A percentile compares a stretch with the other conserved stretches of the same genome.
These are phyloP conservation scores for Apamea monoglypha DNA, from an alignment of 2,888 invertebrate genomes.

Conservation along the genomic window DNA sequence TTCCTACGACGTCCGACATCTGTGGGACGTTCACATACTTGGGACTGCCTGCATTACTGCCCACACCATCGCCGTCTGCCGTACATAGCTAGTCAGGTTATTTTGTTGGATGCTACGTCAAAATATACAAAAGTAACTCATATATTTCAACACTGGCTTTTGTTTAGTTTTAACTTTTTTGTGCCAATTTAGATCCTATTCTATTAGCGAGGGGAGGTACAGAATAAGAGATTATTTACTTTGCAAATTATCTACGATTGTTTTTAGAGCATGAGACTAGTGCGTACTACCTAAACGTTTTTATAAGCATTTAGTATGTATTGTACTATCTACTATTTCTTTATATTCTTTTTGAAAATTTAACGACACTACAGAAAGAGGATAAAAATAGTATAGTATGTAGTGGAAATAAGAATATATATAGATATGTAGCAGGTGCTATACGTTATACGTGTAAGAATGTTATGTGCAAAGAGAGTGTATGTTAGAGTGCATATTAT, in stretches of 20 bases:
- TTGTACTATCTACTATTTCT: constrained; percentile 9
- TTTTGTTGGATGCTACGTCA: constrained; percentile 4
- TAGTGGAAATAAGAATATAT: constrained; percentile 24
- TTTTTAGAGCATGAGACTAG: neutral
- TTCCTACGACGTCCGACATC: constrained; percentile 81
- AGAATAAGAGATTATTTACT: neutral
- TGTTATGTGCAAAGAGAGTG: constrained; percentile 49
- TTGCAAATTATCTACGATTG: neutral
- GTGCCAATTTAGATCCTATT: constrained; percentile 11
- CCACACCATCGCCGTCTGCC: constrained; percentile 86
- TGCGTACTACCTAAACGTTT: neutral
- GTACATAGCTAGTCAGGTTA: constrained; percentile 55
- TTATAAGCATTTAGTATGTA: constrained; percentile 3
- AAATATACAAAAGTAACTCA: neutral
- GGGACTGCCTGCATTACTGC: constrained; percentile 81
- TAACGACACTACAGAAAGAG: constrained; percentile 11
- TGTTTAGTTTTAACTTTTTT: constrained; percentile 6
- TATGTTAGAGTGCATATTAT: constrained; percentile 34
- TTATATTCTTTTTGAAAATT: constrained; percentile 20
- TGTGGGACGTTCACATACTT: constrained; percentile 83
- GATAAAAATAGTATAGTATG: constrained; percentile 16
- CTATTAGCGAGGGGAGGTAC: neutral
- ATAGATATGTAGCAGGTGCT: constrained; percentile 41
- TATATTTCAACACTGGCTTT: constrained; percentile 25
- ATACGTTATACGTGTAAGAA: constrained; percentile 56